These are phyloP conservation scores for Philaenus spumarius DNA, from an alignment of 1,140 invertebrate species.

Conservation along the genomic window DNA sequence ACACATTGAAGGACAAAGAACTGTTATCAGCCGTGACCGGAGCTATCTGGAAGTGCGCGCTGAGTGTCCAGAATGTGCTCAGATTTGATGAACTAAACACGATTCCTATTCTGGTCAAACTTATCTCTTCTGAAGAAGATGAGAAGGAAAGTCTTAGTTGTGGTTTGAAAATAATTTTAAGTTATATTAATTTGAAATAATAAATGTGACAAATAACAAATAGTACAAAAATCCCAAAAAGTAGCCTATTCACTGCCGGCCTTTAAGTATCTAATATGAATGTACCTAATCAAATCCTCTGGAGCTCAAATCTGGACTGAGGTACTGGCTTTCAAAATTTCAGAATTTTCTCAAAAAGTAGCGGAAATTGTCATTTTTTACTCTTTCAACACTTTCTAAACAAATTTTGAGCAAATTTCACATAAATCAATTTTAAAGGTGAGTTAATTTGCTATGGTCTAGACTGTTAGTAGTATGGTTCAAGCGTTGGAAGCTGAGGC, in stretches of 20 bases:
- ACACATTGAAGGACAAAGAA: conserved; percentile 59
- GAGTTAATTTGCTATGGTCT: no score
- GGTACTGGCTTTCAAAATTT: no score
- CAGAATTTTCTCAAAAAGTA: no score
- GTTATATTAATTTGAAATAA: neutral
- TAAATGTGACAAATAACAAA: no score
- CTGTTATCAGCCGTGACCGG: conserved; percentile 80
- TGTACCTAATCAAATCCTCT: no score
- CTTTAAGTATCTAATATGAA: neutral
- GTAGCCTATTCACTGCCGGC: neutral
- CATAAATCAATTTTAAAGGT: no score
- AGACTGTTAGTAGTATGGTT: no score
- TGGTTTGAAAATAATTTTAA: neutral
- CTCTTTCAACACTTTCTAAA: no score
- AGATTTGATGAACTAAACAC: conserved; percentile 62
- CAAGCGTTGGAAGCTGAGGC: no score
- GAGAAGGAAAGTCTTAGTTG: conserved; percentile 40
- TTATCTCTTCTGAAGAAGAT: conserved; percentile 71
- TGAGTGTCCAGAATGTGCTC: conserved; percentile 69
- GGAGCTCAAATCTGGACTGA: no score
- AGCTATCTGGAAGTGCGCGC: conserved; percentile 88
- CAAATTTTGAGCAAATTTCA: no score
- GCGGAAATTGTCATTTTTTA: no score
- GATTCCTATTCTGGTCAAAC: conserved; percentile 56
- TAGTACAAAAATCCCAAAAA: neutral